Conservation (phyloP, 2,797 vertebrate genomes). For the Microctenopoma lineatum region DNA sequence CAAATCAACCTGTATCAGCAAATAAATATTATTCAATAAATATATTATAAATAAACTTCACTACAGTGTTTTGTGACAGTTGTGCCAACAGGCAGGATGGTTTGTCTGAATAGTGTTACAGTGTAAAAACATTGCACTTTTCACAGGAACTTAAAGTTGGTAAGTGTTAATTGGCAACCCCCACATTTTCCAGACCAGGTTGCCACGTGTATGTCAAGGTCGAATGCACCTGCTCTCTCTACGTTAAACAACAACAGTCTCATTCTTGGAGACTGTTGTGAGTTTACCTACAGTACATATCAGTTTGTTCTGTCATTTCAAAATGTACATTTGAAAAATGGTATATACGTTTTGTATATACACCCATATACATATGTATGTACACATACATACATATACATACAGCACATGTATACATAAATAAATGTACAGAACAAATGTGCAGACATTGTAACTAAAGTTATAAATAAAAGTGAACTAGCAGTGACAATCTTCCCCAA, state of each 20-base stretch:
- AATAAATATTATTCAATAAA: constrained; percentile 23
- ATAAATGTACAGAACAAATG: constrained; percentile 1
- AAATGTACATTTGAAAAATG: constrained; percentile 6
- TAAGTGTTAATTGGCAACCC: not conserved
- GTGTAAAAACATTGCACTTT: constrained; percentile 6
- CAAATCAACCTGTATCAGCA: not conserved
- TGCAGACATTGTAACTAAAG: constrained; percentile 7
- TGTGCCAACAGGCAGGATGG: not conserved
- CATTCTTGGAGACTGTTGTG: not conserved
- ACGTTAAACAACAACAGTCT: constrained; percentile 10
- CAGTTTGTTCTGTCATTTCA: not conserved
- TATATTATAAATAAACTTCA: constrained; percentile 11
- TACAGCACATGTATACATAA: too few relatives aligned
- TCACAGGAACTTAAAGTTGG: not conserved
- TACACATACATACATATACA: not conserved
- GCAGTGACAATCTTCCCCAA: not conserved
- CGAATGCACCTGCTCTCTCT: constrained; percentile 13
- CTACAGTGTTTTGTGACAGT: constrained; percentile 2
- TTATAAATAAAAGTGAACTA: constrained; percentile 3
- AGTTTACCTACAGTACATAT: not conserved
- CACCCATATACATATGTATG: not conserved
- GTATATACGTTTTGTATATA: not conserved
- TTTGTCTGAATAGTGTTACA: constrained; percentile 2
- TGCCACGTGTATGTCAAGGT: constrained; percentile 1
- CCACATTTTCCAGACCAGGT: constrained; percentile 7